These are phyloP conservation scores for Cataglyphis cursor DNA, from an alignment of 2,888 invertebrate species.

Conservation along the genomic window DNA sequence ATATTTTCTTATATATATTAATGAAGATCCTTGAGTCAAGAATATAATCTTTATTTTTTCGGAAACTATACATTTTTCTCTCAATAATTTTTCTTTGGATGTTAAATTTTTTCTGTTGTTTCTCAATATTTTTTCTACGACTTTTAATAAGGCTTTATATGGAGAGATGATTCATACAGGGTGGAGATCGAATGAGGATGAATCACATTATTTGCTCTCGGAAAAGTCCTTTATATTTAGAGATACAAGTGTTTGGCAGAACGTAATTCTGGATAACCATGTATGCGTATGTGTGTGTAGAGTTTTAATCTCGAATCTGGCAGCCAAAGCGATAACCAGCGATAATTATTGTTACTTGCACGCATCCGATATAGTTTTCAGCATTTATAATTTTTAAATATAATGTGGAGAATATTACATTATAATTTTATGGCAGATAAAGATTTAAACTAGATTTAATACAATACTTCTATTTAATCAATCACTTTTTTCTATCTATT, in stretches of 20 bases:
- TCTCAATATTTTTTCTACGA: background rate
- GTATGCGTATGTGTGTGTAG: background rate
- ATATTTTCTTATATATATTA: background rate
- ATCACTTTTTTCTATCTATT: background rate
- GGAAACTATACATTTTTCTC: background rate
- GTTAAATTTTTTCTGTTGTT: background rate
- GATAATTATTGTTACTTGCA: conserved; percentile 16
- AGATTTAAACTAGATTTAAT: background rate
- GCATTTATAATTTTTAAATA: background rate
- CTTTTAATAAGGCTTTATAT: background rate
- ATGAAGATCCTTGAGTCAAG: background rate
- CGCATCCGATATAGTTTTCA: background rate
- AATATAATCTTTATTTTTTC: background rate
- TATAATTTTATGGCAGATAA: background rate
- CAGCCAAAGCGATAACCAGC: conserved; percentile 12
- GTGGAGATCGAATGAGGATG: conserved; percentile 25
- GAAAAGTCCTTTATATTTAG: background rate
- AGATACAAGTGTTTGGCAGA: background rate
- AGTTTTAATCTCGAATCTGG: conserved; percentile 23
- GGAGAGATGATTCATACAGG: conserved; percentile 37
- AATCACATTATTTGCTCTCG: conserved; percentile 16
- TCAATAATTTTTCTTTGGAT: background rate
- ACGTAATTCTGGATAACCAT: background rate
- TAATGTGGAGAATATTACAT: background rate
- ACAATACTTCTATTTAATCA: background rate